A percentile compares a stretch with the other conserved stretches of the same genome.
Evolutionary conservation across 2,113 vertebrate genomes (phyloP).

Genomic region (Ginglymostoma cirratum): DNA sequence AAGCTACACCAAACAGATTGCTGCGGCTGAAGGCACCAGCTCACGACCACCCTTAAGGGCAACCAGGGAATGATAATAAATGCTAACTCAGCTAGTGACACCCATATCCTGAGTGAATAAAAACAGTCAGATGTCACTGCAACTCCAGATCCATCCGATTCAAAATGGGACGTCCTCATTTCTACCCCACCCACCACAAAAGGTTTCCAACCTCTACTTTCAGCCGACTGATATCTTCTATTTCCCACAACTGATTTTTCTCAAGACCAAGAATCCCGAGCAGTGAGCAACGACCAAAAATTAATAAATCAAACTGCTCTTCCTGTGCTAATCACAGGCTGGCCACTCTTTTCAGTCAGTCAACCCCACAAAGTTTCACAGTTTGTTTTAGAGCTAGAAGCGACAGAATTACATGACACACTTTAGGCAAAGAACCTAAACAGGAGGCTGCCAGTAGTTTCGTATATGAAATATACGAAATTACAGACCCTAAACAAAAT

Average conservation of each 20-base stretch:
- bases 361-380: background rate
- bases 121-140: background rate
- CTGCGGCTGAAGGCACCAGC: too few relatives aligned
- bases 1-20: too few relatives aligned
- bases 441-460: background rate
- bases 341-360: background rate
- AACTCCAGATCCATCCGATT: background rate
- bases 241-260: background rate
- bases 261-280: background rate
- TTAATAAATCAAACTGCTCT: background rate
- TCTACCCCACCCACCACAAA: too few relatives aligned
- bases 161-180: background rate
- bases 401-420: background rate
- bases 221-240: too few relatives aligned
- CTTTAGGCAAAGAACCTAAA: background rate
- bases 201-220: background rate
- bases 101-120: too few relatives aligned
- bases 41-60: too few relatives aligned
- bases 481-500: slow-evolving; percentile 21
- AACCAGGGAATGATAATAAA: too few relatives aligned
- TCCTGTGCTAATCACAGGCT: background rate
- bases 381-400: background rate
- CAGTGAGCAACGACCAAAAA: background rate
- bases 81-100: too few relatives aligned
- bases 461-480: background rate